Evolutionary conservation across 2,113 vertebrate genomes (phyloP).

Genomic region (Microtus montanus): DNA sequence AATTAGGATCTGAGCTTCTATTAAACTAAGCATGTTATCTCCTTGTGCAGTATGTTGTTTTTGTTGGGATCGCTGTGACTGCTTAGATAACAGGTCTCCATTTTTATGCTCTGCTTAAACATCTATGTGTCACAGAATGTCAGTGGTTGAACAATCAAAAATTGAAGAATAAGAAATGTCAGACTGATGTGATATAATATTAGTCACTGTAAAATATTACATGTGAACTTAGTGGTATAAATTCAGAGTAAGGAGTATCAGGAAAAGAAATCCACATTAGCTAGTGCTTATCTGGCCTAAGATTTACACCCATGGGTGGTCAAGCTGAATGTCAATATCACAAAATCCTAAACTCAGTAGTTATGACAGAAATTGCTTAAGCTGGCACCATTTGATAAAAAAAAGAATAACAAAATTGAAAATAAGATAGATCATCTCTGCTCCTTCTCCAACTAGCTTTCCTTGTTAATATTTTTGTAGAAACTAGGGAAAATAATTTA

Average conservation of each 20-base stretch:
- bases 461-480: neutral
- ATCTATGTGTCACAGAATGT: slow-evolving; percentile 56
- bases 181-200: slow-evolving; percentile 2
- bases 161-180: slow-evolving; percentile 24
- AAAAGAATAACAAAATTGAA: slow-evolving; percentile 1
- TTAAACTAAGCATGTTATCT: slow-evolving; percentile 70
- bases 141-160: slow-evolving; percentile 55
- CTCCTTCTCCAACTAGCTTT: neutral
- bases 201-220: slow-evolving; percentile 53
- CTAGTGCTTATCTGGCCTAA: slow-evolving; percentile 12
- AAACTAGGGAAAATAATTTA: slow-evolving; percentile 29
- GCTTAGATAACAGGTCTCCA: slow-evolving; percentile 62
- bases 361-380: slow-evolving; percentile 15
- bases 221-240: slow-evolving; percentile 61
- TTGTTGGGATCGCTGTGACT: slow-evolving; percentile 70
- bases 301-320: slow-evolving; percentile 55
- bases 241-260: slow-evolving; percentile 57
- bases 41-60: slow-evolving; percentile 70
- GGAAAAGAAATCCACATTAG: slow-evolving; percentile 25
- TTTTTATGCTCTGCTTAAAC: slow-evolving; percentile 69
- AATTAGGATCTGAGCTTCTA: slow-evolving; percentile 64
- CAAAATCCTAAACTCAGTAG: neutral
- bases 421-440: neutral
- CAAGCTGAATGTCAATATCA: slow-evolving; percentile 63
- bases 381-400: slow-evolving; percentile 65